These are phyloP conservation scores for Bagarius yarrelli DNA, from an alignment of 2,113 vertebrate species.

Conservation along the genomic window DNA sequence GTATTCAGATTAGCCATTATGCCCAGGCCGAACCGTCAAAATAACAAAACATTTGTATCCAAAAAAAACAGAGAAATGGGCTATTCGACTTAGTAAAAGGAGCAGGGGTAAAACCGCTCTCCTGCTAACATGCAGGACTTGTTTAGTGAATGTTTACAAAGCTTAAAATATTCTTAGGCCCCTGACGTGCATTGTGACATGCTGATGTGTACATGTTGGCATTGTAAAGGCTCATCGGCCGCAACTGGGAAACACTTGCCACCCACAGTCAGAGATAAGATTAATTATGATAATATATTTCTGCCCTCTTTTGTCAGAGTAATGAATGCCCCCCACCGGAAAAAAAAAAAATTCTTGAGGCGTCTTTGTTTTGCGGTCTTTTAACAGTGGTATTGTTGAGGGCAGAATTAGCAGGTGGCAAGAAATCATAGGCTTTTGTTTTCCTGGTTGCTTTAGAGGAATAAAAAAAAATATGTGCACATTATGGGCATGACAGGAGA, in stretches of 20 bases:
- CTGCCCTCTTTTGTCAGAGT: slow-evolving; percentile 88
- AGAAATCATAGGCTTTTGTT: slow-evolving; percentile 79
- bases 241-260: slow-evolving; percentile 70
- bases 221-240: slow-evolving; percentile 62
- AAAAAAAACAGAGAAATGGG: slow-evolving; percentile 31
- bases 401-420: slow-evolving; percentile 85
- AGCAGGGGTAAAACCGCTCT: slow-evolving; percentile 32
- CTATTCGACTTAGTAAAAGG: slow-evolving; percentile 45
- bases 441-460: slow-evolving; percentile 64
- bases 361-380: slow-evolving; percentile 85
- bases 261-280: slow-evolving; percentile 89
- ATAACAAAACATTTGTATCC: slow-evolving; percentile 40
- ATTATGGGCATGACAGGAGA: background rate
- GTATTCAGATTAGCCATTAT: slow-evolving; percentile 6
- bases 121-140: slow-evolving; percentile 51
- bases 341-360: slow-evolving; percentile 84
- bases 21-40: background rate
- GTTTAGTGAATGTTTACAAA: slow-evolving; percentile 63
- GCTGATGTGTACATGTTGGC: slow-evolving; percentile 68
- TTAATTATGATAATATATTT: slow-evolving; percentile 98
- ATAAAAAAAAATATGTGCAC: slow-evolving; percentile 15
- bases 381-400: slow-evolving; percentile 85
- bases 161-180: slow-evolving; percentile 63
- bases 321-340: slow-evolving; percentile 90
- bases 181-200: slow-evolving; percentile 58